These are phyloP conservation scores for Ciconia stormi DNA, from an alignment of 2,113 vertebrate species.

Conservation along the genomic window DNA sequence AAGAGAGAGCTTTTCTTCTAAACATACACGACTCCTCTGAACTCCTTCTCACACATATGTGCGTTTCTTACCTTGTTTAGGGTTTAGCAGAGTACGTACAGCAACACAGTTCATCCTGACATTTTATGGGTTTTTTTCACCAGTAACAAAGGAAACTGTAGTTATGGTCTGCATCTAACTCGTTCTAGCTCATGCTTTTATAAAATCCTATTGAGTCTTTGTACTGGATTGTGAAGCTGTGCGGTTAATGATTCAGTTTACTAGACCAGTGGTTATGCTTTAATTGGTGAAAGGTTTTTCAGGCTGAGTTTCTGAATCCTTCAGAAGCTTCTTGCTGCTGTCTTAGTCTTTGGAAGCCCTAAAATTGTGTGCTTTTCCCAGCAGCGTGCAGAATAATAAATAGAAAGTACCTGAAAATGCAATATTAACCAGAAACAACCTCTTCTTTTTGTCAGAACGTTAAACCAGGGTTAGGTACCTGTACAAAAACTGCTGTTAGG, in stretches of 20 bases:
- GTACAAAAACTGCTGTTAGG: neutral
- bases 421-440: neutral
- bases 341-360: neutral
- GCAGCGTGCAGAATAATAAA: neutral
- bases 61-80: neutral
- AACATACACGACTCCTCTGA: neutral
- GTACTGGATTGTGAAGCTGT: neutral
- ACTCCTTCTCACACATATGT: neutral
- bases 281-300: neutral
- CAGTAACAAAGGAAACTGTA: neutral
- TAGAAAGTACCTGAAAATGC: neutral
- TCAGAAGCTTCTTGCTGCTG: neutral
- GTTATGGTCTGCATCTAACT: neutral
- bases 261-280: neutral
- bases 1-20: neutral
- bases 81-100: neutral
- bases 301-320: neutral
- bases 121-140: neutral
- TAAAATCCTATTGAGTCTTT: neutral
- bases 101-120: neutral
- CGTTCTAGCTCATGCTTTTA: neutral
- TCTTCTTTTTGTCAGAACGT: neutral
- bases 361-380: neutral
- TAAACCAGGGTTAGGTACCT: neutral
- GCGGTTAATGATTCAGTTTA: neutral